These are phyloP conservation scores for Sylvietta virens DNA, from an alignment of 2,113 vertebrate genomes.

Conservation along the genomic window DNA sequence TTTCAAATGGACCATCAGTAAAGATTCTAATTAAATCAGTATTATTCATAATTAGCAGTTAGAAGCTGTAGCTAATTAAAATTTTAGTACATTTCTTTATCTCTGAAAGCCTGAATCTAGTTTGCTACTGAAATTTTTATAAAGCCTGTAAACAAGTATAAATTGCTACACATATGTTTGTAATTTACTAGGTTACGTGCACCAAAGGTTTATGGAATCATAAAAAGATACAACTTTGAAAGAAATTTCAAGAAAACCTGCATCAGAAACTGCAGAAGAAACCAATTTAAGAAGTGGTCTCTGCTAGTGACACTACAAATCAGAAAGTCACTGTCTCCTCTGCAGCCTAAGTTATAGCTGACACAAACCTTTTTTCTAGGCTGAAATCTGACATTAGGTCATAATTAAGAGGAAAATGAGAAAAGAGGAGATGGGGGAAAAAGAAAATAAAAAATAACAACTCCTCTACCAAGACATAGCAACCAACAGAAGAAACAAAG, in stretches of 20 bases:
- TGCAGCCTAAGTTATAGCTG: neutral
- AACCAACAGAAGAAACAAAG: neutral
- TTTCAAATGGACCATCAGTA: neutral
- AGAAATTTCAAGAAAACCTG: neutral
- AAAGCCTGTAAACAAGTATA: slow-evolving; percentile 39
- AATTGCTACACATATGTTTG: neutral
- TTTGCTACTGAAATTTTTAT: slow-evolving; percentile 59
- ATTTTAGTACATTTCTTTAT: slow-evolving; percentile 52
- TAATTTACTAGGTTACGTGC: neutral
- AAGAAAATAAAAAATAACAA: neutral
- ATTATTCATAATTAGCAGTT: slow-evolving; percentile 38
- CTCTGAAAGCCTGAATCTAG: slow-evolving; percentile 12
- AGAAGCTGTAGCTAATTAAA: slow-evolving; percentile 46
- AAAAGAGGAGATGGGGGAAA: neutral
- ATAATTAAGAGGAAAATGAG: neutral
- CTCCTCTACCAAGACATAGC: neutral
- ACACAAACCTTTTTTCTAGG: neutral
- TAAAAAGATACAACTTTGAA: neutral
- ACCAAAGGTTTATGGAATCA: neutral
- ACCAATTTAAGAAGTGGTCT: neutral
- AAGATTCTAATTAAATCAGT: slow-evolving; percentile 26
- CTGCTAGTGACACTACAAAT: neutral
- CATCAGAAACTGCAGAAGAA: neutral
- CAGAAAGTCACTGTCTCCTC: neutral
- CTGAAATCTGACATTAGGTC: neutral